Evolutionary conservation across 2,113 vertebrate genomes (phyloP), one percentile per base, ranked within the genome.

Genomic region (Seriola rivoliana): DNA sequence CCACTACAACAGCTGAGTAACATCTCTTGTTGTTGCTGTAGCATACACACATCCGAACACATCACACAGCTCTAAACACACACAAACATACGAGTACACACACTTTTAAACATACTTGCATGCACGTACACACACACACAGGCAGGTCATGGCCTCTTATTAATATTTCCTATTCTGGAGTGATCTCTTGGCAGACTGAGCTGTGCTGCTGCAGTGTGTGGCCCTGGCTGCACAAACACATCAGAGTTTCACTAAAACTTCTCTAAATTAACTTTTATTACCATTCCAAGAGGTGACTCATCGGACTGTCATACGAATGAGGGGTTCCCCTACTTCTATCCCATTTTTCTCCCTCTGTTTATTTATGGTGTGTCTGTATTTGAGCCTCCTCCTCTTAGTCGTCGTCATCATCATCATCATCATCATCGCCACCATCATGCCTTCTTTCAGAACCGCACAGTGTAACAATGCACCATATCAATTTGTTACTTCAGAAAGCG

Each of bases 151-250:
- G 36, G 68, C 58, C 77, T 69, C 78, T 75, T 88, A 85, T 92
- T 85, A 90, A 91, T 90, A 81, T 66, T 82, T 78, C 75, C 81
- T 85, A 80, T 81, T 90, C 88, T 88, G 85, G 89, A 90, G 85
- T 78, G 88, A 80, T 88, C 75, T 90, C 88, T 88, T 93, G 90
- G 88, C 90, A 79, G 78, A 73, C 58, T 5, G 66, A 50, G 65
- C 73, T 25, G 55, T 16, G 34, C 48, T 70, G 80, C 78, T 82
- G 75, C 78, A 70, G 81, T 90, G 90, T 93, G 91, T 93, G 89
- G 92, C 82, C 82, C 90, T 57, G 80, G 63, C 88, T 85, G 67
- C 75, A 81, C 78, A 89, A 91, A 91, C 80, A 86, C 71, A 68
- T 58, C 72, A 72, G 65, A 48, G 54, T 66, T 90, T 82, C 60